A percentile compares a stretch with the other conserved stretches of the same genome.
Evolutionary conservation across 2,113 vertebrate genomes (phyloP).

Genomic region (Rhinopithecus roxellana): DNA sequence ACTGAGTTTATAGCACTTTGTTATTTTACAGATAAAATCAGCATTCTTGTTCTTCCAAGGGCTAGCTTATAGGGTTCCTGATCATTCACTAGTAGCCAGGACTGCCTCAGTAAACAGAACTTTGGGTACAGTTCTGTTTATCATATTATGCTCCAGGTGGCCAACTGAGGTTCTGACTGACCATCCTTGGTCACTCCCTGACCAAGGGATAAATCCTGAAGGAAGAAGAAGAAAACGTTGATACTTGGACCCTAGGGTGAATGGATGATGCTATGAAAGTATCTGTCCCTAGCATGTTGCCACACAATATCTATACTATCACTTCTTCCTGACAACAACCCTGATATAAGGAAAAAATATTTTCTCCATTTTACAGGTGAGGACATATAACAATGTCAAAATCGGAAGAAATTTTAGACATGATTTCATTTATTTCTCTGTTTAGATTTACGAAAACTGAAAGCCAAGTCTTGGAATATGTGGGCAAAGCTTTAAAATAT

Average conservation of each 20-base stretch:
- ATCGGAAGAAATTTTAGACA: background rate
- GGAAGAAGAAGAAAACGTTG: background rate
- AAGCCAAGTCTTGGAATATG: background rate
- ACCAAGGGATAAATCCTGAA: background rate
- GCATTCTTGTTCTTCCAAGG: background rate
- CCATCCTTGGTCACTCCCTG: background rate
- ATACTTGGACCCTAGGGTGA: background rate
- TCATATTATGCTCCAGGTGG: background rate
- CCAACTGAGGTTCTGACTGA: background rate
- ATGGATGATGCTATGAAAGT: background rate
- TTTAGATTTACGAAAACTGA: conserved; percentile 34
- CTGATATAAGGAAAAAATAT: background rate
- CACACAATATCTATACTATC: background rate
- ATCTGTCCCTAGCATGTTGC: background rate
- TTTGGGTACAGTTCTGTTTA: background rate
- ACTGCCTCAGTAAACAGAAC: background rate
- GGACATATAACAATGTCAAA: background rate
- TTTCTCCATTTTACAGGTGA: background rate
- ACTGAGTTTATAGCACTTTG: background rate
- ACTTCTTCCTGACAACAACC: background rate
- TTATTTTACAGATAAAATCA: background rate
- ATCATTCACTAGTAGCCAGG: background rate
- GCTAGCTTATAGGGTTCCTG: background rate
- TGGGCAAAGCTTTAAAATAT: background rate
- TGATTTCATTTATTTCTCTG: background rate